Evolutionary conservation across 2,797 vertebrate species (phyloP).

Genomic region (Cottoperca gobio): DNA sequence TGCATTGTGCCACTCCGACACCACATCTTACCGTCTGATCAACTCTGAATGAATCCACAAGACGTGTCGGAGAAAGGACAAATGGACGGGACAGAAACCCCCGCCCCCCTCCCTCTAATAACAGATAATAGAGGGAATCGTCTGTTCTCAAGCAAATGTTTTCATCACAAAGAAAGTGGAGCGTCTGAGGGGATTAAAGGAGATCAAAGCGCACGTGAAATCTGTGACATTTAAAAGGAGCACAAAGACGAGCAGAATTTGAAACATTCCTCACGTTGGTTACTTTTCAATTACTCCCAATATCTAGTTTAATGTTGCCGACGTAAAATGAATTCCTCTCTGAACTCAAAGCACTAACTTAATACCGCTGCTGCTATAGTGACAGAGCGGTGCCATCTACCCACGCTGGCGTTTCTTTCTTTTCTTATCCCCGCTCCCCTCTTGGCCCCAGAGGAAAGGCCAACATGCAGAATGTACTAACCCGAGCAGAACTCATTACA

Average conservation of each 20-base stretch:
- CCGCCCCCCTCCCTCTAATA: conserved; percentile 16
- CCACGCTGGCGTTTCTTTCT: conserved; percentile 41
- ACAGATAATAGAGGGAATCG: conserved; percentile 14
- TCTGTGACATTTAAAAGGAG: background rate
- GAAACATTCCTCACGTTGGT: background rate
- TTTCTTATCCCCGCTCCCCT: conserved; percentile 45
- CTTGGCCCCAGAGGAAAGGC: conserved; percentile 59
- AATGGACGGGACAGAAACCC: conserved; percentile 28
- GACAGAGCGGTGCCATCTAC: conserved; percentile 48
- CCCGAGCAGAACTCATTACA: conserved; percentile 73
- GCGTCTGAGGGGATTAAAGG: conserved; percentile 32
- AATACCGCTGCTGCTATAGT: conserved; percentile 39
- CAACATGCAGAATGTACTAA: conserved; percentile 64
- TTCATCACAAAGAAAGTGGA: conserved; percentile 11
- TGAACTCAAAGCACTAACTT: background rate
- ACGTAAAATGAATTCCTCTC: background rate
- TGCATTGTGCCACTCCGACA: background rate
- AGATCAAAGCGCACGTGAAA: no score
- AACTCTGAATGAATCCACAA: conserved; percentile 26
- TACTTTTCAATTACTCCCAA: background rate
- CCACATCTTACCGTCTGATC: background rate
- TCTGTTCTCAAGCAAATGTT: conserved; percentile 28
- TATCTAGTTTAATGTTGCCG: background rate
- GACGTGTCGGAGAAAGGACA: conserved; percentile 5
- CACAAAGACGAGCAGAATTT: background rate